phyloP scores from a whole-genome alignment of 2,888 invertebrate genomes.

The Andrena minutula region DNA sequence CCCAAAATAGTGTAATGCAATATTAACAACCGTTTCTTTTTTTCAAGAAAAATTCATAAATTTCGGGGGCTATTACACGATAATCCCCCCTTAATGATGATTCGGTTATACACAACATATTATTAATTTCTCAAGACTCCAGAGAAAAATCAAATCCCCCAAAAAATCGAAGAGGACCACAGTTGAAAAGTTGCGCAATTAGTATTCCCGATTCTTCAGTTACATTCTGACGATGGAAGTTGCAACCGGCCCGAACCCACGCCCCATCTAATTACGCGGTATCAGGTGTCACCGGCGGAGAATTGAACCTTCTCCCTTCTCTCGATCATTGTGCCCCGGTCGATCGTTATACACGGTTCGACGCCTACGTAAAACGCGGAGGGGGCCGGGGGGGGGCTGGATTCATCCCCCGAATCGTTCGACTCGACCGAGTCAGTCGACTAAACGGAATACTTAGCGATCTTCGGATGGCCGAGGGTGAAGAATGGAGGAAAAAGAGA shows the following conservation, averaged over 20 bases:
- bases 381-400: conserved; percentile 51
- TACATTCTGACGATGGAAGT: conserved; percentile 24
- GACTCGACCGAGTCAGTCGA: conserved; percentile 66
- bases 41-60: too few relatives aligned
- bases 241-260: conserved; percentile 17
- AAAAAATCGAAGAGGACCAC: background rate
- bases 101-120: background rate
- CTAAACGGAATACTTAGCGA: conserved; percentile 74
- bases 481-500: conserved; percentile 51
- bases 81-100: background rate
- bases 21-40: too few relatives aligned
- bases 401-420: conserved; percentile 70
- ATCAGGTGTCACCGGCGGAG: conserved; percentile 72
- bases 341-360: conserved; percentile 79
- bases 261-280: conserved; percentile 66
- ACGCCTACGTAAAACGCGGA: conserved; percentile 77
- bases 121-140: background rate
- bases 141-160: background rate
- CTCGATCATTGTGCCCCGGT: conserved; percentile 73
- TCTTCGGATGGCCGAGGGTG: conserved; percentile 51
- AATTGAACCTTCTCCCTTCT: conserved; percentile 52
- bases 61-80: background rate
- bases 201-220: background rate
- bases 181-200: background rate
- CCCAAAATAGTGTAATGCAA: too few relatives aligned